Evolutionary conservation across 2,113 vertebrate genomes (phyloP).

Genomic region (Ariopsis seemanni): DNA sequence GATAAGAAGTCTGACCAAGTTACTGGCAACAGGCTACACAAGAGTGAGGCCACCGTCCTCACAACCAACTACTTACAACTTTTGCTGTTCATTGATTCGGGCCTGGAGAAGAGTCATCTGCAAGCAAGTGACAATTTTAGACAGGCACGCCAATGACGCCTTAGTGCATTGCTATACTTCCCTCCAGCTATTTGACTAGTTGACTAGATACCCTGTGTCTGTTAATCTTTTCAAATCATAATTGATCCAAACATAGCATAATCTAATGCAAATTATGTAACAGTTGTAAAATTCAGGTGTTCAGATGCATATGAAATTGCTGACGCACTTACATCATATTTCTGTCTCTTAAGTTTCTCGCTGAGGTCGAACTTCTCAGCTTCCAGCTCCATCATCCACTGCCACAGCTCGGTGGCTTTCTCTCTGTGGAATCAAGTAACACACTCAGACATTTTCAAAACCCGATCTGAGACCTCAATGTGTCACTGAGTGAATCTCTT

Average conservation of each 20-base stretch:
- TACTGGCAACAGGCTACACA: constrained; percentile 57
- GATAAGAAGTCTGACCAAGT: constrained; percentile 46
- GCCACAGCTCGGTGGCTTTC: constrained; percentile 85
- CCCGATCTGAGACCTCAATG: neutral
- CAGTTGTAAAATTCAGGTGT: neutral
- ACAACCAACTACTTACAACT: constrained; percentile 69
- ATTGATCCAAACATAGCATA: neutral
- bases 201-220: neutral
- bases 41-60: constrained; percentile 44
- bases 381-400: constrained; percentile 84
- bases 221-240: constrained; percentile 14
- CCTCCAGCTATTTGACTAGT: neutral
- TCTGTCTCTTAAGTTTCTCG: constrained; percentile 89
- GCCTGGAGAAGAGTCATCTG: constrained; percentile 67
- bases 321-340: constrained; percentile 83
- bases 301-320: neutral
- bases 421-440: constrained; percentile 70
- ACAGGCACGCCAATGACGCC: constrained; percentile 36
- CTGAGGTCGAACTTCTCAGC: constrained; percentile 89
- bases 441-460: constrained; percentile 30
- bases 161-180: constrained; percentile 16
- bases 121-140: constrained; percentile 67
- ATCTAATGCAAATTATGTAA: neutral
- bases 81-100: constrained; percentile 68
- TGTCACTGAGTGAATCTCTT: neutral